A percentile compares a stretch with the other conserved stretches of the same genome.
phyloP scores from a whole-genome alignment of 37 sponge, comb jelly and placozoan species.

The Oscarella lobularis region DNA sequence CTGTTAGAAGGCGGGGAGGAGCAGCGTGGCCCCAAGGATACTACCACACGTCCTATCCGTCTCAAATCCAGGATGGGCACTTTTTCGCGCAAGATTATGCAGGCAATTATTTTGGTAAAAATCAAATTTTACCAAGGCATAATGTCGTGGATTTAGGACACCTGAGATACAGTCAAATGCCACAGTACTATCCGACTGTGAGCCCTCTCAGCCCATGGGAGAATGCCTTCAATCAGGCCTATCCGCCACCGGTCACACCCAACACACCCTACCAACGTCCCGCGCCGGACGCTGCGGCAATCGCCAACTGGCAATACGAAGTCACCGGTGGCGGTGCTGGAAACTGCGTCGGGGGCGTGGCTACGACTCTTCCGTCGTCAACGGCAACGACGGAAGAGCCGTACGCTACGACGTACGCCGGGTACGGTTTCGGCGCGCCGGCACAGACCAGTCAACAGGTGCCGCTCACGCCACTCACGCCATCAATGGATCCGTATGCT shows the following conservation, averaged over 20 bases:
- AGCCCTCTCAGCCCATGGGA: constrained; percentile 3
- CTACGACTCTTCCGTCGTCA: not conserved
- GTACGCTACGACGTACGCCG: not conserved
- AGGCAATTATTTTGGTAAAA: no score
- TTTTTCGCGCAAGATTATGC: not conserved
- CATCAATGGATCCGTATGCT: not conserved
- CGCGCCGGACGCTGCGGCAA: not conserved
- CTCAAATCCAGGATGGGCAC: not conserved
- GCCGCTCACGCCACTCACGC: not conserved
- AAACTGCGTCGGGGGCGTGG: not conserved
- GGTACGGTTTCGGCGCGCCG: not conserved
- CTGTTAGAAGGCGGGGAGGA: not conserved
- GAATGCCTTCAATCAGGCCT: not conserved
- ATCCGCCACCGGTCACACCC: not conserved
- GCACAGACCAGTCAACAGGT: not conserved
- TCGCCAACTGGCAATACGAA: no score
- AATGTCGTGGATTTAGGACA: not conserved
- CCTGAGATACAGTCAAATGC: not conserved
- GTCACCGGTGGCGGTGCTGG: not conserved
- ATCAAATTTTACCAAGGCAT: no score
- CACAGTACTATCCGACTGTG: no score
- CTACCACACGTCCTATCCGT: not conserved
- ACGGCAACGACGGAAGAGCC: not conserved
- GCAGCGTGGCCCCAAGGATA: not conserved
- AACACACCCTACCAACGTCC: not conserved